Evolutionary conservation across 1,140 invertebrate species (phyloP), one percentile per base, ranked within the genome.

Genomic region (Eumaeus atala): DNA sequence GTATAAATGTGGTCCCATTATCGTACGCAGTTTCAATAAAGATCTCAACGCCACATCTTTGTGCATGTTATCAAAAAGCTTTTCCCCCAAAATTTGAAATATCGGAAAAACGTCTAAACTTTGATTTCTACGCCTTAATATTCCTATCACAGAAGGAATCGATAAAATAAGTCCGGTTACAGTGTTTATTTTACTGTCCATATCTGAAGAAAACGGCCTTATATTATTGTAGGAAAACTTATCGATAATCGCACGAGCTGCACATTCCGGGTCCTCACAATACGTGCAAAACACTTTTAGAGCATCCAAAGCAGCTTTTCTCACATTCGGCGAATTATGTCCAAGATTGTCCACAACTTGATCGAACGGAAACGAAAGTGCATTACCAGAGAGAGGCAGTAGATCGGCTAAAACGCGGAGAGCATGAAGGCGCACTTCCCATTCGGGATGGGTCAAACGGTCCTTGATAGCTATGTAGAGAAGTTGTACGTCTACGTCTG

Each of bases 391-490:
- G 12, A 93, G 90, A 0, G 93, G 92, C 7, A 95, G 78, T 16
- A 95, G 86, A 75, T 95, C 93, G 9, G 91, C 90, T 3, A 95
- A 87, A 6, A 95, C 93, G 51, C 93, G 81, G 1, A 95, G 77
- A 14, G 93, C 93, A 71, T 95, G 93, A 44, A 94, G 92, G 3
- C 94, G 89, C 12, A 95, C 93, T 76, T 94, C 92, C 91, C 93
- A 93, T 79, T 95, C 94, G 0, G 93, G 93, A 78, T 94, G 92
- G 36, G 90, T 89, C n/a, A 95, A 86, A 36, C 93, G 89, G 47
- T 92, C 90, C 17, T 90, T 88, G 64, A 95, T 91, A 56, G 93
- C 92, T 9, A 88, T 67, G 67, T 94, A 94, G 44, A 94, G 89
- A 47, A 89, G 81, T 40, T 81, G 76, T 0, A 91, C 89, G 70